Evolutionary conservation across 2,888 invertebrate species (phyloP).

Genomic region (Elgonia sp.): DNA sequence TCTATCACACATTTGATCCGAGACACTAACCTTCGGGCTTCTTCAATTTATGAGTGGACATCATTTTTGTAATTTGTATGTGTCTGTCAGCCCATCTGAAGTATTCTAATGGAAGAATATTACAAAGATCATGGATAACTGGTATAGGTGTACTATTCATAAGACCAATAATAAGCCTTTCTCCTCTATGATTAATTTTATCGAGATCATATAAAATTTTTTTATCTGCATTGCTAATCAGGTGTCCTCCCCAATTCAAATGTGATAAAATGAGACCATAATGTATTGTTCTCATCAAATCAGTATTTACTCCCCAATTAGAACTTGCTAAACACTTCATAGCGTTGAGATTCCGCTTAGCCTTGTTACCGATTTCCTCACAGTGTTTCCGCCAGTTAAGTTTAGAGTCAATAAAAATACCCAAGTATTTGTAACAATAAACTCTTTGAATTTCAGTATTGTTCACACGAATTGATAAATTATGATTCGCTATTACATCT

Average conservation of each 20-base stretch:
- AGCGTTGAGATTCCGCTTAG: not conserved
- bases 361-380: not conserved
- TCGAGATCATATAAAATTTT: not conserved
- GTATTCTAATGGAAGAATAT: constrained; percentile 12
- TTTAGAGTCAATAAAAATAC: not conserved
- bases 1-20: too few species aligned
- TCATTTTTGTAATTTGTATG: too few species aligned
- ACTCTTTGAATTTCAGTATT: not conserved
- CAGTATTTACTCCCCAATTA: constrained; percentile 19
- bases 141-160: not conserved
- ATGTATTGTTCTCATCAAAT: constrained; percentile 1
- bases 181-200: not conserved
- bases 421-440: constrained; percentile 15
- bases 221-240: not conserved
- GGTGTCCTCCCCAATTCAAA: constrained; percentile 1
- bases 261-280: constrained; percentile 16
- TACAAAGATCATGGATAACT: not conserved
- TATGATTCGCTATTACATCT: not conserved
- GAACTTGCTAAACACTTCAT: constrained; percentile 9
- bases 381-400: not conserved
- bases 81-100: too few species aligned
- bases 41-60: too few species aligned
- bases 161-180: not conserved
- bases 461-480: not conserved
- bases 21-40: too few species aligned